Conservation (phyloP, 2,797 vertebrate genomes). For the Ctenochaetus hawaiiensis region DNA sequence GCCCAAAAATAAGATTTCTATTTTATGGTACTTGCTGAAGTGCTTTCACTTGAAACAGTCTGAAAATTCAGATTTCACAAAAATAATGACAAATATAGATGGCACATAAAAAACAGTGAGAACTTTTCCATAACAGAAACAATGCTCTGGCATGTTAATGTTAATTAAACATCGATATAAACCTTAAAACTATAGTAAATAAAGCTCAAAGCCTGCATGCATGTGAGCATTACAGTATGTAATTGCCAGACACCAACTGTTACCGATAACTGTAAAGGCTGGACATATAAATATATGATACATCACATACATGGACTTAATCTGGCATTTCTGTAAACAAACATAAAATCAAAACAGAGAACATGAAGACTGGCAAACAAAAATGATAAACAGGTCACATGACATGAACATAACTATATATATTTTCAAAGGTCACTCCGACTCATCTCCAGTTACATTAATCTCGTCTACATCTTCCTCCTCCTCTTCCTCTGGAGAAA, state of each 20-base stretch:
- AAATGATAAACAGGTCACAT: slow-evolving; percentile 19
- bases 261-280: neutral
- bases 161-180: slow-evolving; percentile 25
- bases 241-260: neutral
- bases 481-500: slow-evolving; percentile 61
- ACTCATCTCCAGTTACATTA: slow-evolving; percentile 80
- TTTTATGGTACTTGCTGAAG: too few relatives aligned
- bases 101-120: slow-evolving; percentile 6
- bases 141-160: neutral
- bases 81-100: slow-evolving; percentile 1
- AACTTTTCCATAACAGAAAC: neutral
- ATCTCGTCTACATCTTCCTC: slow-evolving; percentile 74
- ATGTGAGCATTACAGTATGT: neutral
- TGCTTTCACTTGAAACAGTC: too few relatives aligned
- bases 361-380: neutral
- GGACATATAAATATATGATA: neutral
- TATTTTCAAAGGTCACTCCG: slow-evolving; percentile 35
- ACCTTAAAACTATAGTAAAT: neutral
- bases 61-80: too few relatives aligned
- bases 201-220: neutral
- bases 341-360: slow-evolving; percentile 32
- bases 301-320: neutral
- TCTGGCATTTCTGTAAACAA: slow-evolving; percentile 25
- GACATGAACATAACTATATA: slow-evolving; percentile 23
- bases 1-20: slow-evolving; percentile 17